These are phyloP conservation scores for Lasioglossum vierecki DNA, from an alignment of 2,888 invertebrate genomes.

Conservation along the genomic window DNA sequence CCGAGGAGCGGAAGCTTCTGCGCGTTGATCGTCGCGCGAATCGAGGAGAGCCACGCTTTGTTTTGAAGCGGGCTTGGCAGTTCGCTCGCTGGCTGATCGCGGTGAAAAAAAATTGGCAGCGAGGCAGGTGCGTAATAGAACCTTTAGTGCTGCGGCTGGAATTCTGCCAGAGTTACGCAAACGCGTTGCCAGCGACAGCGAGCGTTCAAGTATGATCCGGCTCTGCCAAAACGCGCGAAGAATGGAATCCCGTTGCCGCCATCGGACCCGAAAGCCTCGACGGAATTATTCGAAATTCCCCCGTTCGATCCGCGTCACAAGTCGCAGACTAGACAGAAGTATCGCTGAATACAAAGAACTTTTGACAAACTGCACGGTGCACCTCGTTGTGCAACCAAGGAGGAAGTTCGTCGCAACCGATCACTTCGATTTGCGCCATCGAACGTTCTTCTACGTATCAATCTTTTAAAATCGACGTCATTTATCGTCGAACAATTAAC, in stretches of 20 bases:
- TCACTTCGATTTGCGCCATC: not conserved
- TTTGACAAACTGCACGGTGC: not conserved
- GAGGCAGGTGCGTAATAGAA: conserved; percentile 57
- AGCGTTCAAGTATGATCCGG: conserved; percentile 38
- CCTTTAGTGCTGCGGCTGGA: conserved; percentile 44
- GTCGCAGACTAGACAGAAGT: not conserved
- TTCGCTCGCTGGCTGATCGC: conserved; percentile 9
- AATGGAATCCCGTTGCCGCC: conserved; percentile 48
- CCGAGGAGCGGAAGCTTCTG: not conserved
- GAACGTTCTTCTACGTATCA: not conserved
- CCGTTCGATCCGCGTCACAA: not conserved
- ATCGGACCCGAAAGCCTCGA: conserved; percentile 4
- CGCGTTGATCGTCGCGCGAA: not conserved
- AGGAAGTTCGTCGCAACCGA: not conserved
- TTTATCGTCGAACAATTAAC: too few relatives aligned
- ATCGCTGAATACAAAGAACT: not conserved
- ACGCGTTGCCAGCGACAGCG: conserved; percentile 53
- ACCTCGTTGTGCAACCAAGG: not conserved
- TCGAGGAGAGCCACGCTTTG: not conserved
- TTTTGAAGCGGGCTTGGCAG: conserved; percentile 41
- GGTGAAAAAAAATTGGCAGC: conserved; percentile 52
- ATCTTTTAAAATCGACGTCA: too few relatives aligned
- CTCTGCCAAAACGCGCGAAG: conserved; percentile 61
- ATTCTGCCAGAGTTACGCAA: conserved; percentile 64
- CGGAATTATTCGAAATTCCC: conserved; percentile 25